Percentiles rank a stretch among this genome's conserved stretches.
phyloP scores from a whole-genome alignment of 2,888 invertebrate species.

The Eristalinus aeneus region DNA sequence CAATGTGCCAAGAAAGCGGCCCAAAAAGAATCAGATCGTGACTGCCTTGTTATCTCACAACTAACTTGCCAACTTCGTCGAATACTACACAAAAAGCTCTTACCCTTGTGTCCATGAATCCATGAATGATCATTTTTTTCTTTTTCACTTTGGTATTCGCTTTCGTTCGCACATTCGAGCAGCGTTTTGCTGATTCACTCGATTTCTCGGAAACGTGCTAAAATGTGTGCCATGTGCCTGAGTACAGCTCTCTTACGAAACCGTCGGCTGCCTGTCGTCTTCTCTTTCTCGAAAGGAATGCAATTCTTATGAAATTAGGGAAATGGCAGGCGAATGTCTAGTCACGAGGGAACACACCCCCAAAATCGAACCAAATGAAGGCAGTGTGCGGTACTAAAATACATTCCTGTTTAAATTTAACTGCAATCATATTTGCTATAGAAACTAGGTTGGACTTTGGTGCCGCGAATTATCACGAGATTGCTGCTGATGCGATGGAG shows the following conservation, averaged over 20 bases:
- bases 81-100: not conserved
- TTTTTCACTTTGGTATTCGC: not conserved
- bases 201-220: not conserved
- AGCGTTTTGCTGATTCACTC: not conserved
- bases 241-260: not conserved
- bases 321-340: not conserved
- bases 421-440: not conserved
- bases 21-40: constrained; percentile 21
- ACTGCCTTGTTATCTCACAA: constrained; percentile 22
- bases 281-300: not conserved
- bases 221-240: not conserved
- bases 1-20: constrained; percentile 6
- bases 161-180: not conserved
- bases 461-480: constrained; percentile 19
- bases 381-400: not conserved
- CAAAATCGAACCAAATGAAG: not conserved
- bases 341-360: constrained; percentile 25
- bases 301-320: constrained; percentile 22
- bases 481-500: not conserved
- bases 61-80: not conserved
- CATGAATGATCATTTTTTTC: not conserved
- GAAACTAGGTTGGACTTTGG: not conserved
- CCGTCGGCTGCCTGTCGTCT: not conserved
- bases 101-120: not conserved
- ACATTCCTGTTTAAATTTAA: constrained; percentile 6